Evolutionary conservation across 2,113 vertebrate genomes (phyloP).

Genomic region (Mellivora capensis): DNA sequence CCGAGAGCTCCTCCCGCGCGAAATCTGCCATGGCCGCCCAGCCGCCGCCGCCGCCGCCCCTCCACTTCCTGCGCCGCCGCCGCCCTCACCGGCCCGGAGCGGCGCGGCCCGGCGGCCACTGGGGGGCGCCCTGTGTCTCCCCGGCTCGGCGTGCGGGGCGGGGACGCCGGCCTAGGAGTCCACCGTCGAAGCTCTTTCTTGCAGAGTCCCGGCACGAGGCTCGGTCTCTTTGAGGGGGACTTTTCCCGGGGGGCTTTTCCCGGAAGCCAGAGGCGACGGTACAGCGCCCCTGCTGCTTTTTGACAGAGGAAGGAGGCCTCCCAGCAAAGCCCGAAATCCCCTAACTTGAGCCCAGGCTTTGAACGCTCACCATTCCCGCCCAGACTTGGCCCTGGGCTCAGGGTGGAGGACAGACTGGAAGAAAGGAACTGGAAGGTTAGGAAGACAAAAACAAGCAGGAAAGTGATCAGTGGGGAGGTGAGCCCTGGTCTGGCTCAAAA

Average conservation of each 20-base stretch:
- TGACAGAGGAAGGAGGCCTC: not conserved
- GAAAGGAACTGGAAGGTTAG: not conserved
- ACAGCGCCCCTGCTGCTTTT: not conserved
- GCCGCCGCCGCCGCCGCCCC: not conserved
- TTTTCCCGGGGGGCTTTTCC: accelerated
- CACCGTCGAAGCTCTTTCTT: accelerated
- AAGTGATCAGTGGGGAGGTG: not conserved
- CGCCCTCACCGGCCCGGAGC: accelerated
- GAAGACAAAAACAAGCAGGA: not conserved
- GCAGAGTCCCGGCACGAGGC: accelerated
- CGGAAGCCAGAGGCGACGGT: accelerated
- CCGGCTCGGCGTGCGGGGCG: accelerated
- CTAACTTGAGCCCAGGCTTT: not conserved
- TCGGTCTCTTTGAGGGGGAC: accelerated
- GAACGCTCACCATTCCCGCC: not conserved
- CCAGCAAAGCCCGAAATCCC: not conserved
- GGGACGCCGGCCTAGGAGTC: accelerated
- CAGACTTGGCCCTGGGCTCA: not conserved
- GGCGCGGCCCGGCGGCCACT: not conserved
- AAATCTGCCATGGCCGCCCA: slow-evolving; percentile 73
- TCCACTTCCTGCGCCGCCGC: not conserved
- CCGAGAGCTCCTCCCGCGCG: slow-evolving; percentile 82
- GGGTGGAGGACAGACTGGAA: no score
- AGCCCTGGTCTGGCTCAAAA: not conserved
- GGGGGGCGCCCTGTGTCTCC: slow-evolving; percentile 31